A percentile compares a stretch with the other conserved stretches of the same genome.
Conservation (phyloP, 23 tunicate species). For the Halocynthia roretzi region DNA sequence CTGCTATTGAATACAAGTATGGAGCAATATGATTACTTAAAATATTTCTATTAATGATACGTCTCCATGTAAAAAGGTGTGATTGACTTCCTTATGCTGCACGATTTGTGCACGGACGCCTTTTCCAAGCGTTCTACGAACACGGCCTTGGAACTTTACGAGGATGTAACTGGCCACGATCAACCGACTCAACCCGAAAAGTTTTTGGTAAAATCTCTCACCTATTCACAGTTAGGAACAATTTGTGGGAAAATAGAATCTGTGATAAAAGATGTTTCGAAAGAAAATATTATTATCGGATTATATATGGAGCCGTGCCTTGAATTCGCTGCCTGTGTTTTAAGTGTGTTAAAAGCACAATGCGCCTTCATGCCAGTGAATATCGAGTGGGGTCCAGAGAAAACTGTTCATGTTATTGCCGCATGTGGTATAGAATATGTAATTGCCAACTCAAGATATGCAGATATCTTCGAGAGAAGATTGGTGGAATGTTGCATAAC, state of each 20-base stretch:
- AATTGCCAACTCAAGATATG: background rate
- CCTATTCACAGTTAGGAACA: too few relatives aligned
- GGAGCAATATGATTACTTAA: too few relatives aligned
- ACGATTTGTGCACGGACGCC: conserved; percentile 7
- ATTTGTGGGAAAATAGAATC: too few relatives aligned
- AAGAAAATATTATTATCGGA: conserved; percentile 18
- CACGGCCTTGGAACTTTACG: conserved; percentile 28
- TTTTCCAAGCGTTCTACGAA: background rate
- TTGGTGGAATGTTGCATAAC: background rate
- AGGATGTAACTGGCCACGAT: background rate
- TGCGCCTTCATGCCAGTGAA: conserved; percentile 38
- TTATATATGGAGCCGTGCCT: conserved; percentile 17
- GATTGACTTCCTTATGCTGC: too few relatives aligned
- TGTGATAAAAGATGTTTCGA: background rate
- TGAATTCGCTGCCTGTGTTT: conserved; percentile 21
- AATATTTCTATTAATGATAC: too few relatives aligned
- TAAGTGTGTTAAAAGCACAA: conserved; percentile 38
- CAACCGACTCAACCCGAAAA: conserved; percentile 1
- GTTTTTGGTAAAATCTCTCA: too few relatives aligned
- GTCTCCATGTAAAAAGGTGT: too few relatives aligned
- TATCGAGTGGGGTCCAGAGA: background rate
- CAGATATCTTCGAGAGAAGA: background rate
- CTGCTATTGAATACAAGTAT: too few relatives aligned
- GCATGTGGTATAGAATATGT: conserved; percentile 7
- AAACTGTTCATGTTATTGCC: background rate